Evolutionary conservation across 2,113 vertebrate genomes (phyloP).

Genomic region (Hiodon alosoides): DNA sequence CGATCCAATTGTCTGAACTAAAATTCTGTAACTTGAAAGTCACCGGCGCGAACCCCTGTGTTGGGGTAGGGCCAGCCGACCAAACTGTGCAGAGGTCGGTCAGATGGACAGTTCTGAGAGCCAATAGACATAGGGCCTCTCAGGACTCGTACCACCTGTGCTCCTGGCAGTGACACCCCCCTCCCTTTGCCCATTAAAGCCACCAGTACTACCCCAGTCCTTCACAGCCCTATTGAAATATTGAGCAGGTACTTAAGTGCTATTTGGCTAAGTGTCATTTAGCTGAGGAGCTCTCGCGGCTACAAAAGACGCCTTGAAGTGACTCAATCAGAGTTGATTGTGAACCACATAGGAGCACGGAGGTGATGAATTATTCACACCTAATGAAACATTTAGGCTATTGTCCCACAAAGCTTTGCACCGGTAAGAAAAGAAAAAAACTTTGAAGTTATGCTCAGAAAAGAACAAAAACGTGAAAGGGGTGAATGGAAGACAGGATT

Average conservation of each 20-base stretch:
- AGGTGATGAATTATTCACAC: constrained; percentile 64
- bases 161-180: constrained; percentile 40
- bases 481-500: neutral
- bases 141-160: constrained; percentile 48
- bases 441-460: constrained; percentile 11
- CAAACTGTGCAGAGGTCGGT: neutral
- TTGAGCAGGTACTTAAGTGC: constrained; percentile 75
- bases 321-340: constrained; percentile 58
- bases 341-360: constrained; percentile 55
- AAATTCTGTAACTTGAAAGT: neutral
- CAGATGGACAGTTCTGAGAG: neutral
- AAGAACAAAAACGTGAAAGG: neutral
- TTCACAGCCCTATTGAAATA: constrained; percentile 66
- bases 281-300: constrained; percentile 66
- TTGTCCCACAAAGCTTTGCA: constrained; percentile 58
- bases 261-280: constrained; percentile 73
- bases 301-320: constrained; percentile 66
- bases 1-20: too few relatives aligned
- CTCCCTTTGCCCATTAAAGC: constrained; percentile 24
- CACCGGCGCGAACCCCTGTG: neutral
- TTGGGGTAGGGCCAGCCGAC: neutral
- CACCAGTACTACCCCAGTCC: constrained; percentile 29
- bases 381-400: constrained; percentile 61
- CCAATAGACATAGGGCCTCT: neutral
- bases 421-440: constrained; percentile 34